Evolutionary conservation across 1,140 invertebrate species (phyloP), one percentile per base, ranked within the genome.

Genomic region (Achatina immaculata): DNA sequence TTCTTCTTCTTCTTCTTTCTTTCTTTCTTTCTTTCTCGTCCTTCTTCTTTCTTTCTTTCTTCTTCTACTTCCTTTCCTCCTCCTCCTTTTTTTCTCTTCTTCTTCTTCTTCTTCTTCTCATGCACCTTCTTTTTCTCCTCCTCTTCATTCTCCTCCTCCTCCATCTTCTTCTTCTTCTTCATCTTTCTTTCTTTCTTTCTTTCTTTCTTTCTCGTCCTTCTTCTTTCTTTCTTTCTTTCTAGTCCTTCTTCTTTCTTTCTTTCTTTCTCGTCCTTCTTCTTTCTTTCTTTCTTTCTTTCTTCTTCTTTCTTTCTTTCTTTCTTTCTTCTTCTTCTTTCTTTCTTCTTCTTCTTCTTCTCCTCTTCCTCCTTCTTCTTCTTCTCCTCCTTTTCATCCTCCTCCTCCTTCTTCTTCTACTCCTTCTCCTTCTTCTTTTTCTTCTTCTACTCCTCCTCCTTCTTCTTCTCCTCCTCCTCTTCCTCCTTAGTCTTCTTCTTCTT

Each of bases 201-300:
- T 65, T 65, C 75, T 77, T 28, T 36, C 75, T 38, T 21, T 77
- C 75, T 58, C 62, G 48, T 24, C 24, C 38, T 45, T 21, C 75
- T 51, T 28, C 48, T 45, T 24, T 45, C 45, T 31, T 48, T 38
- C 24, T 31, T 38, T 38, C 0, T 16, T 45, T 48, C 16, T n/a
- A 3, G 9, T 7, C 14, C 3, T 36, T n/a, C 34, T 38, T 34
- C 19, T 1, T 0, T 31, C 38, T 36, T 48, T 34, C 45, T 19
- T 6, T 62, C 38, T 28, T 48, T 34, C 21, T 9, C 21, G n/a
- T n/a, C n/a, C 51, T 42, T 28, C 11, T n/a, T 16, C 16, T 6
- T 16, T n/a, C 36, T 34, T 34, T 21, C 58, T 65, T 11, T n/a
- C n/a, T 7, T 42, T 48, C 7, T 19, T 19, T 48, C 19, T 48